These are phyloP conservation scores for Drosophila formosana DNA, from an alignment of 2,888 invertebrate genomes.

Conservation along the genomic window DNA sequence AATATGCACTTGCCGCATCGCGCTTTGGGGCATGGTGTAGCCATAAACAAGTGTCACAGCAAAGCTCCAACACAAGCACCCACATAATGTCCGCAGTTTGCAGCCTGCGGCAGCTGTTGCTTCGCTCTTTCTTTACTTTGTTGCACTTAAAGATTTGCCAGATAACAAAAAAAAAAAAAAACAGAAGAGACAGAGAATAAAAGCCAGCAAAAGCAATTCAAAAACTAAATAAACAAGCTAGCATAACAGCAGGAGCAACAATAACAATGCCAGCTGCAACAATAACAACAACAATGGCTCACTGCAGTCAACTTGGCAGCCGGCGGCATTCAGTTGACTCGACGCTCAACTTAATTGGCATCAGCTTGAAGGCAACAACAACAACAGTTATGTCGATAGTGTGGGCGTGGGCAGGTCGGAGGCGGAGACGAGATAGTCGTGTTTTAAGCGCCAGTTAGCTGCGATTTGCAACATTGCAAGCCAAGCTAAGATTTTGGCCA, in stretches of 20 bases:
- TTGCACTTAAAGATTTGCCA: slow-evolving; percentile 54
- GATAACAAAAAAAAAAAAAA: slow-evolving; percentile 31
- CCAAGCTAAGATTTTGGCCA: slow-evolving; percentile 12
- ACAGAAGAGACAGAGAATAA: slow-evolving; percentile 23
- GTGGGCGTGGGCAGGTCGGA: background rate
- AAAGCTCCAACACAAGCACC: slow-evolving; percentile 20
- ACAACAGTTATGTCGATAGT: background rate
- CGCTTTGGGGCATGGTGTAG: slow-evolving; percentile 7
- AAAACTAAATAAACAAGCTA: slow-evolving; percentile 51
- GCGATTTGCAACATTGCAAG: slow-evolving; percentile 6
- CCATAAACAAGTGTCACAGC: slow-evolving; percentile 20
- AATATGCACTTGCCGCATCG: background rate
- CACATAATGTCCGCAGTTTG: background rate
- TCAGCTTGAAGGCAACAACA: slow-evolving; percentile 16
- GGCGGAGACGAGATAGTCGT: background rate
- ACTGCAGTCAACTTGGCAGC: slow-evolving; percentile 57
- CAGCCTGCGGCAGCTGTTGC: slow-evolving; percentile 16
- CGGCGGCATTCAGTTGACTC: slow-evolving; percentile 64
- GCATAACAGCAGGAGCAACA: slow-evolving; percentile 35
- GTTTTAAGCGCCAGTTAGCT: slow-evolving; percentile 14
- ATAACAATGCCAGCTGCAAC: slow-evolving; percentile 27
- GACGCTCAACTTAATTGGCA: slow-evolving; percentile 68
- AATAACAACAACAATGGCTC: slow-evolving; percentile 38
- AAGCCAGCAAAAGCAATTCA: slow-evolving; percentile 42
- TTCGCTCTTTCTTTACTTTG: slow-evolving; percentile 19